Evolutionary conservation across 1,140 invertebrate species (phyloP), one percentile per base, ranked within the genome.

Genomic region (Drosophila bipectinata): DNA sequence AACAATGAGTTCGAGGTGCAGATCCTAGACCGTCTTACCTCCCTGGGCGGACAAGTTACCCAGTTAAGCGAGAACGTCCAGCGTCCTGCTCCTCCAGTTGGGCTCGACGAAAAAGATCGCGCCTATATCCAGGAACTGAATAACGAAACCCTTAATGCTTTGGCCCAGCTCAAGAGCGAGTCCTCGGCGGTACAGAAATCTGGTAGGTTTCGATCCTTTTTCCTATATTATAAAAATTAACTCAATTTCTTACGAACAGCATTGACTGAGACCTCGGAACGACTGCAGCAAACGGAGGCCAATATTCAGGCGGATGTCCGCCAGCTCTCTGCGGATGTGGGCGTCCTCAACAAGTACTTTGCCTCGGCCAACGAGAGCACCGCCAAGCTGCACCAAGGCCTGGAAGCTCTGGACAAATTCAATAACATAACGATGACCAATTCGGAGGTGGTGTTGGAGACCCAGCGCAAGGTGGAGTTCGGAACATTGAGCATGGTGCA

Each of bases 341-440:
- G 18, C 0, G 4, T 39, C 5, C 68, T 91, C 0, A 72, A 81
- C 7, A 72, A 90, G 44, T 92, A 94, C 44, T 94, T 93, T 62
- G 91, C 90, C 12, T 93, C 94, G 67, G 92, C 95, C 53, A 93
- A 93, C 5, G 91, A 92, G 53, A 94, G 93, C 56, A 94, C 94
- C 68, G 93, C 93, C 39, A 91, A 94, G 14, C 78, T 96, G 26
- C 75, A 71, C 52, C 87, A 93, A 34, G 92, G 93, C 15, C 67
- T 94, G 10, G 91, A 92, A 26, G 90, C 92, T 2, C 89, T 98
- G 37, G 93, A 94, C 6, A 97, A 96, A 83, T 95, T 96, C 32
- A 97, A 97, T 78, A 94, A 95, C 55, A 95, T 98, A 1, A 93
- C 98, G 92, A 93, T 97, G 34, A 95, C 96, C 89, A 97, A 96